These are phyloP conservation scores for Drosophila ustulata DNA, from an alignment of 2,888 invertebrate species.

Conservation along the genomic window DNA sequence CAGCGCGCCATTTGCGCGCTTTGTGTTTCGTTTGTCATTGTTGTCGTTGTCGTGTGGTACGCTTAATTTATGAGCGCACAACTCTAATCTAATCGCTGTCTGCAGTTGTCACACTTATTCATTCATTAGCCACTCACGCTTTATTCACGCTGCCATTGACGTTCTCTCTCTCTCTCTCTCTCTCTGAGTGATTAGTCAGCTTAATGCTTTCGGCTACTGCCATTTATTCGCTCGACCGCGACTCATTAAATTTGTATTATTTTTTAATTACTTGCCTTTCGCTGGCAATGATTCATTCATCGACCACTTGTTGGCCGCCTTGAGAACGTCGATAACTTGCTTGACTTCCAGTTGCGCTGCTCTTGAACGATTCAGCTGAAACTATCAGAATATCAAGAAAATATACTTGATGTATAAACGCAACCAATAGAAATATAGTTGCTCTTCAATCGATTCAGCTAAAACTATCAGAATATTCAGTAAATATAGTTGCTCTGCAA, in stretches of 20 bases:
- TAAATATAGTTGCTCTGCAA: too few species aligned
- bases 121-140: conserved; percentile 40
- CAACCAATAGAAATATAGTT: too few species aligned
- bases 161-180: background rate
- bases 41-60: conserved; percentile 3
- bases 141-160: conserved; percentile 20
- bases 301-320: conserved; percentile 39
- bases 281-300: background rate
- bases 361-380: too few species aligned
- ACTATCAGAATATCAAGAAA: too few species aligned
- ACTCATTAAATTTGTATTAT: conserved; percentile 47
- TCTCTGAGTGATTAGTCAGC: conserved; percentile 7
- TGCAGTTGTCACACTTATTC: conserved; percentile 45
- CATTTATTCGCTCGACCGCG: background rate
- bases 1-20: conserved; percentile 22
- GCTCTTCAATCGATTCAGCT: too few species aligned
- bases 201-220: conserved; percentile 9
- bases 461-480: too few species aligned
- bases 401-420: too few species aligned
- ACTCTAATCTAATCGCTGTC: conserved; percentile 49
- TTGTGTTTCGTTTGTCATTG: background rate
- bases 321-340: background rate
- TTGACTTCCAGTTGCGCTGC: conserved; percentile 4
- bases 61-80: conserved; percentile 34
- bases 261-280: conserved; percentile 44